Evolutionary conservation across 2,888 invertebrate species (phyloP).

Genomic region (Pinctada fucata): DNA sequence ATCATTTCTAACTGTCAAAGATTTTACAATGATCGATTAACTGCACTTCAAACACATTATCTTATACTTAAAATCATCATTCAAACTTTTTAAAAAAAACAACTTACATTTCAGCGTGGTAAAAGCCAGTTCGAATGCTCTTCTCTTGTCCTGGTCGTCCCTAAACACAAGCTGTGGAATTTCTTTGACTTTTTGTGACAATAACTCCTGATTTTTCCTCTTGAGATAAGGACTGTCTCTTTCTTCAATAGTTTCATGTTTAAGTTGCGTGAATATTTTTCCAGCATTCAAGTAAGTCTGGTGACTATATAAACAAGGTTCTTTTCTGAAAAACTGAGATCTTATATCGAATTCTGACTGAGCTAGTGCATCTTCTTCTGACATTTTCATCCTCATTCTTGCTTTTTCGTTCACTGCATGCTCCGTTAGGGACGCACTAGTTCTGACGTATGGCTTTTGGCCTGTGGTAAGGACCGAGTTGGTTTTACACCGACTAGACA

Average conservation of each 20-base stretch:
- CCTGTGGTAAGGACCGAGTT: background rate
- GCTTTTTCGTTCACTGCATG: constrained; percentile 24
- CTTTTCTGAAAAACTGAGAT: constrained; percentile 58
- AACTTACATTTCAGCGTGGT: constrained; percentile 73
- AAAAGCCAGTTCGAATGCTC: constrained; percentile 71
- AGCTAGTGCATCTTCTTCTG: constrained; percentile 20
- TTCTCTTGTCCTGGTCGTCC: constrained; percentile 66
- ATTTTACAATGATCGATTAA: too few relatives aligned
- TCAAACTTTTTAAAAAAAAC: too few relatives aligned
- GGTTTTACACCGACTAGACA: constrained; percentile 12
- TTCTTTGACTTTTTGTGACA: constrained; percentile 33
- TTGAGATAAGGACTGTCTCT: constrained; percentile 50
- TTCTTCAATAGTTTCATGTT: constrained; percentile 55
- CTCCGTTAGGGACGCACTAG: constrained; percentile 4
- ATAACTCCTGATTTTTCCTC: constrained; percentile 38
- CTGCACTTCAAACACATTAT: too few relatives aligned
- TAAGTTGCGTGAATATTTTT: constrained; percentile 64
- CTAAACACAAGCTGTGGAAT: constrained; percentile 61
- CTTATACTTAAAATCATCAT: too few relatives aligned
- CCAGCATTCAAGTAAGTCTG: constrained; percentile 64
- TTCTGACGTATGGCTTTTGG: background rate
- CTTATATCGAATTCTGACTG: constrained; percentile 17
- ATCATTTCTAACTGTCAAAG: too few relatives aligned
- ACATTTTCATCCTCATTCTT: constrained; percentile 42
- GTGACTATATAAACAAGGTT: constrained; percentile 68